phyloP scores from a whole-genome alignment of 2,888 invertebrate species.

The Heteropelma amictum region DNA sequence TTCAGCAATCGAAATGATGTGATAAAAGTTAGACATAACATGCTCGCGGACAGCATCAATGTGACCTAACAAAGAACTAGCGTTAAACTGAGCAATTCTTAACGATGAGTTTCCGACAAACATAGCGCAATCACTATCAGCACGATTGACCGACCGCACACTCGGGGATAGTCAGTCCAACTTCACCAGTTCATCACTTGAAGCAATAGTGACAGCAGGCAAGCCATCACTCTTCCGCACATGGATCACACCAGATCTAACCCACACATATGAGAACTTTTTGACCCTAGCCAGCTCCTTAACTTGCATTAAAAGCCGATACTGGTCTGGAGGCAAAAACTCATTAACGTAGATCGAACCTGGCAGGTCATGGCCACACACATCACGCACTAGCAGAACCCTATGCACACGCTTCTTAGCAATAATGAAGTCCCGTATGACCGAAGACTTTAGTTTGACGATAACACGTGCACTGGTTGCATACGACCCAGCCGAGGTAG shows the following conservation, averaged over 20 bases:
- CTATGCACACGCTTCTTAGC: neutral
- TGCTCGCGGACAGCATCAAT: neutral
- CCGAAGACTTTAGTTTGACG: neutral
- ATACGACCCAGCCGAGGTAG: no score
- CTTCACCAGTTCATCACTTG: neutral
- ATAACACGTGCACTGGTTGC: no score
- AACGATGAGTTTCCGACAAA: no score
- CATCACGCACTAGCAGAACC: neutral
- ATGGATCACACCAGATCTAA: neutral
- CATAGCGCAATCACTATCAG: no score
- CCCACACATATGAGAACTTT: neutral
- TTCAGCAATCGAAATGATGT: conserved; percentile 5
- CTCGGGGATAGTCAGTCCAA: neutral
- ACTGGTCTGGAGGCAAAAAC: neutral
- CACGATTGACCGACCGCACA: no score
- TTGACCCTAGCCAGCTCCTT: neutral
- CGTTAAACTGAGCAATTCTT: no score
- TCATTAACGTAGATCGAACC: neutral
- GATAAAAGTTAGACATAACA: neutral
- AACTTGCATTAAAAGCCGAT: neutral
- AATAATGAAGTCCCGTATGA: neutral
- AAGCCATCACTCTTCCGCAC: neutral
- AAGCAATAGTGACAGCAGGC: neutral
- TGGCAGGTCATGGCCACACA: neutral
- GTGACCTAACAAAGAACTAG: neutral